A percentile compares a stretch with the other conserved stretches of the same genome.
Evolutionary conservation across 2,113 vertebrate species (phyloP).

Genomic region (Dascyllus trimaculatus): DNA sequence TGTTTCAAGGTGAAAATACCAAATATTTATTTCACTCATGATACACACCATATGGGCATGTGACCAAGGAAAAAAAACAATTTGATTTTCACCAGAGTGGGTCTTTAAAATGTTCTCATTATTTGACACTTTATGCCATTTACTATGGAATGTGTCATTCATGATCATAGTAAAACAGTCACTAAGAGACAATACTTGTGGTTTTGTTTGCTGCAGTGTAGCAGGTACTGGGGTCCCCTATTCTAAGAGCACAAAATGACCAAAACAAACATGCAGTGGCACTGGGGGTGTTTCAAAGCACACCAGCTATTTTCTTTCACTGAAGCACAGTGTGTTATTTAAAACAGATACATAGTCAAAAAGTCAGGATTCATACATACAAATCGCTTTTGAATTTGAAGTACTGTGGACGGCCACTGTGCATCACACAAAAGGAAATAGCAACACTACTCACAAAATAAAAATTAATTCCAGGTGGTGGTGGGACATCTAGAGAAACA

Average conservation of each 20-base stretch:
- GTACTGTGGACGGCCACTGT: slow-evolving; percentile 1
- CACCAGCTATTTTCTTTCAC: slow-evolving; percentile 1
- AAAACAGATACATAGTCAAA: neutral
- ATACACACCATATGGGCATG: too few relatives aligned
- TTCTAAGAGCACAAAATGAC: neutral
- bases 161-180: neutral
- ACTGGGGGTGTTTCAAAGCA: neutral
- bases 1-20: too few relatives aligned
- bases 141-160: neutral
- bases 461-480: neutral
- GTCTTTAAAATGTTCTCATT: too few relatives aligned
- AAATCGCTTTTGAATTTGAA: neutral
- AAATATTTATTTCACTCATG: too few relatives aligned
- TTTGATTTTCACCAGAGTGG: too few relatives aligned
- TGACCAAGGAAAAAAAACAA: too few relatives aligned
- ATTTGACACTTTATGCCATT: too few relatives aligned
- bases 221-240: neutral
- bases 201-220: neutral
- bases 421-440: neutral
- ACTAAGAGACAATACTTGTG: neutral
- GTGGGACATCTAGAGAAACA: neutral
- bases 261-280: neutral
- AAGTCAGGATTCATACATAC: neutral
- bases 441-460: neutral
- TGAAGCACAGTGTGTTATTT: neutral